These are phyloP conservation scores for Gnatocerus cornutus DNA, from an alignment of 2,888 invertebrate genomes.

Conservation along the genomic window DNA sequence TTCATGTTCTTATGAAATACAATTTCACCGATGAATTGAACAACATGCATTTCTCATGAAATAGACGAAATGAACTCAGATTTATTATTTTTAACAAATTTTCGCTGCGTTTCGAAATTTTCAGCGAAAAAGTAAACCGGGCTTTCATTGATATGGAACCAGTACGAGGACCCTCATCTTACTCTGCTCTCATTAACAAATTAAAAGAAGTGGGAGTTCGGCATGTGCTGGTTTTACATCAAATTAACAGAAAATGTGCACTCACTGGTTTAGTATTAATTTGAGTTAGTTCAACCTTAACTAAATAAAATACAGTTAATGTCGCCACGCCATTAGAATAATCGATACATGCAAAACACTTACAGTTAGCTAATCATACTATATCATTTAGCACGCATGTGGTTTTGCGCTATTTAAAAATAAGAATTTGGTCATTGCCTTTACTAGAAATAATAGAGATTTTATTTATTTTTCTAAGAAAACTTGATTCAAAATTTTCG, in stretches of 20 bases:
- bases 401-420: conserved; percentile 40
- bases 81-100: conserved; percentile 16
- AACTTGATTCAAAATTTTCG: too few species aligned
- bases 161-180: conserved; percentile 36
- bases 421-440: conserved; percentile 14
- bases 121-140: conserved; percentile 11
- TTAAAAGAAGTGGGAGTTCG: conserved; percentile 21
- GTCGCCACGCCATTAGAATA: conserved; percentile 48
- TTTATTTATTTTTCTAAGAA: too few species aligned
- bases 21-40: conserved; percentile 5
- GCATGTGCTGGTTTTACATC: conserved; percentile 5
- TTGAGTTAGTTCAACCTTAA: conserved; percentile 5
- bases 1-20: conserved; percentile 3
- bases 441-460: too few species aligned
- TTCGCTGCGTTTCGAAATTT: not conserved
- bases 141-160: conserved; percentile 34
- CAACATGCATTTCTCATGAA: not conserved
- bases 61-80: conserved; percentile 11
- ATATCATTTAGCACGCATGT: conserved; percentile 47
- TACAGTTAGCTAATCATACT: conserved; percentile 48
- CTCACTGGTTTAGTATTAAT: conserved; percentile 27
- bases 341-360: conserved; percentile 51
- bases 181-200: conserved; percentile 25
- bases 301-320: conserved; percentile 46
- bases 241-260: conserved; percentile 8